Percentiles rank a stretch among this genome's conserved stretches.
These are phyloP conservation scores for Poeciliopsis infans DNA, from an alignment of 2,797 vertebrate genomes.

Conservation along the genomic window DNA sequence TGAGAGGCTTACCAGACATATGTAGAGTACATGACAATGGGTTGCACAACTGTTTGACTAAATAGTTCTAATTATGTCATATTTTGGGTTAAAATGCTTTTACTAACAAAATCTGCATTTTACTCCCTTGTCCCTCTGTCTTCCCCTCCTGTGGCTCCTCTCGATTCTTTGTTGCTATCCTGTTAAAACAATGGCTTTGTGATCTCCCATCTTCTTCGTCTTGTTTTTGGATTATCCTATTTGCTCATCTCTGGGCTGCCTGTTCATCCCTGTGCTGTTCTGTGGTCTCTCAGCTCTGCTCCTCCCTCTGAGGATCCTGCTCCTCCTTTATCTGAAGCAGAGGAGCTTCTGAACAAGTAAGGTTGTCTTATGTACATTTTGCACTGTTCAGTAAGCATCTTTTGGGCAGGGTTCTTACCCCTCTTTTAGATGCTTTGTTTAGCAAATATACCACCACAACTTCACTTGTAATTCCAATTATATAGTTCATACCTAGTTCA, in stretches of 20 bases:
- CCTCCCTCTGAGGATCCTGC: constrained; percentile 88
- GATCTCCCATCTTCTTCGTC: constrained; percentile 19
- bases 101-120: constrained; percentile 74
- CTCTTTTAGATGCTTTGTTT: not conserved
- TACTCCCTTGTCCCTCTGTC: constrained; percentile 38
- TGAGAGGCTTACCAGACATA: not conserved
- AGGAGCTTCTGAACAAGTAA: constrained; percentile 97
- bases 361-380: constrained; percentile 53
- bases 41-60: not conserved
- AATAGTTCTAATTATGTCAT: constrained; percentile 30
- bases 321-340: constrained; percentile 90
- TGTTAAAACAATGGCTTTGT: constrained; percentile 27
- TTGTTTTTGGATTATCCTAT: constrained; percentile 19
- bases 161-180: constrained; percentile 22
- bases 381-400: not conserved
- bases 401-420: not conserved
- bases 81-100: constrained; percentile 46
- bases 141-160: constrained; percentile 32
- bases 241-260: constrained; percentile 17
- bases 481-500: too few relatives aligned
- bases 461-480: not conserved
- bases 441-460: not conserved
- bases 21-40: not conserved
- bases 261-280: constrained; percentile 49
- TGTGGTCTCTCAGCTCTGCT: constrained; percentile 81